These are phyloP conservation scores for Dipus sagitta DNA, from an alignment of 2,797 vertebrate species.

Conservation along the genomic window DNA sequence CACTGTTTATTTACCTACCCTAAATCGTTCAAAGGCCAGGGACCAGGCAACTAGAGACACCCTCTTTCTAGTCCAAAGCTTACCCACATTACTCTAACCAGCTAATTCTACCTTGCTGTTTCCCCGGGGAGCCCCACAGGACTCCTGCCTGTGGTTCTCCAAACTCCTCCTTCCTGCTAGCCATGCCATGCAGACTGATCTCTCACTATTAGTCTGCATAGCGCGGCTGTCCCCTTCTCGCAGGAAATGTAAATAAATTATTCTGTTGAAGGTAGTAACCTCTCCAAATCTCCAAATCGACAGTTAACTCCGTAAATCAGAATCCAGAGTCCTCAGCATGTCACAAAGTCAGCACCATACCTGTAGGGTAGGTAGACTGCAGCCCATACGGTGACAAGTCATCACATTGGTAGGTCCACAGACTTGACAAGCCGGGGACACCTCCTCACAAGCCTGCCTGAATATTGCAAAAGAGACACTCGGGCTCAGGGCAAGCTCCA, in stretches of 20 bases:
- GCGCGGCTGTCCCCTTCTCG: background rate
- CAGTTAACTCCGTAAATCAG: constrained; percentile 36
- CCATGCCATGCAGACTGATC: background rate
- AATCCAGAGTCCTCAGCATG: background rate
- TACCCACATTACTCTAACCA: background rate
- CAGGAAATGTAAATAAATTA: background rate
- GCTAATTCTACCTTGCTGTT: background rate
- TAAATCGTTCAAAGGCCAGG: background rate
- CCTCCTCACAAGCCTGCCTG: background rate
- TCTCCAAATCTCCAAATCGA: background rate
- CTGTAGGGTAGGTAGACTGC: background rate
- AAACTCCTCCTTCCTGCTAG: background rate
- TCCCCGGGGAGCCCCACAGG: background rate
- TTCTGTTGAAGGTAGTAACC: background rate
- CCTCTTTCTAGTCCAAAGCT: background rate
- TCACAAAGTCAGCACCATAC: background rate
- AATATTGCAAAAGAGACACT: background rate
- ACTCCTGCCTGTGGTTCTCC: background rate
- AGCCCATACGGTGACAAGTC: fast-evolving
- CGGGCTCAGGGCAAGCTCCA: no score
- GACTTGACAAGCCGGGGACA: fast-evolving
- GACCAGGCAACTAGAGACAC: background rate
- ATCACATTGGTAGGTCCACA: background rate
- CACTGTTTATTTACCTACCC: background rate
- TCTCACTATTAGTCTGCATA: background rate